Percentiles rank a stretch among this genome's conserved stretches.
Conservation (phyloP, 2,113 vertebrate species). For the Grallaria varia region DNA sequence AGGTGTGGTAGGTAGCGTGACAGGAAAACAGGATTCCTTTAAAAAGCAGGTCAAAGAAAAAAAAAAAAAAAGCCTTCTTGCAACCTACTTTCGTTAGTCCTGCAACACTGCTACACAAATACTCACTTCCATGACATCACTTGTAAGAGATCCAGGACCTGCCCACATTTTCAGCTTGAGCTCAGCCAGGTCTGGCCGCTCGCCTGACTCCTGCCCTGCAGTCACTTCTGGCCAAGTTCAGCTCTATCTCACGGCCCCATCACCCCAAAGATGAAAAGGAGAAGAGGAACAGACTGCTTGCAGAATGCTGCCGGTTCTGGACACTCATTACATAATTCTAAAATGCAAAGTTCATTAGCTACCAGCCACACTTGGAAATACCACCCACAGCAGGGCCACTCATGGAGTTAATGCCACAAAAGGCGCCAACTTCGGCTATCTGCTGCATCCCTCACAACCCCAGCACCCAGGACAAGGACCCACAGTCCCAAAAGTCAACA, state of each 20-base stretch:
- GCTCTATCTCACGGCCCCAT: neutral
- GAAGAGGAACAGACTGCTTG: slow-evolving; percentile 12
- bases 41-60: neutral
- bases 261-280: neutral
- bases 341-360: neutral
- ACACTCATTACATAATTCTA: neutral
- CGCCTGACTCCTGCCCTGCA: neutral
- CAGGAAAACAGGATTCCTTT: neutral
- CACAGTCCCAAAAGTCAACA: slow-evolving; percentile 3
- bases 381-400: rapidly evolving
- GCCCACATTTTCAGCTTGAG: neutral
- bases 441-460: neutral
- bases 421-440: neutral
- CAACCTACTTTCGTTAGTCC: neutral
- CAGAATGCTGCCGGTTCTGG: neutral
- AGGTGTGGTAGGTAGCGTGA: rapidly evolving
- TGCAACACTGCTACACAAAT: no score
- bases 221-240: neutral
- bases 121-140: neutral
- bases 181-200: neutral
- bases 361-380: rapidly evolving
- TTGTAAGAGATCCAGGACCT: neutral
- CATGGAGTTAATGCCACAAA: neutral
- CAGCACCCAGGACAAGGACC: neutral
- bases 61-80: neutral